phyloP scores from a whole-genome alignment of 2,888 invertebrate species.

The Neoaliturus tenellus region DNA sequence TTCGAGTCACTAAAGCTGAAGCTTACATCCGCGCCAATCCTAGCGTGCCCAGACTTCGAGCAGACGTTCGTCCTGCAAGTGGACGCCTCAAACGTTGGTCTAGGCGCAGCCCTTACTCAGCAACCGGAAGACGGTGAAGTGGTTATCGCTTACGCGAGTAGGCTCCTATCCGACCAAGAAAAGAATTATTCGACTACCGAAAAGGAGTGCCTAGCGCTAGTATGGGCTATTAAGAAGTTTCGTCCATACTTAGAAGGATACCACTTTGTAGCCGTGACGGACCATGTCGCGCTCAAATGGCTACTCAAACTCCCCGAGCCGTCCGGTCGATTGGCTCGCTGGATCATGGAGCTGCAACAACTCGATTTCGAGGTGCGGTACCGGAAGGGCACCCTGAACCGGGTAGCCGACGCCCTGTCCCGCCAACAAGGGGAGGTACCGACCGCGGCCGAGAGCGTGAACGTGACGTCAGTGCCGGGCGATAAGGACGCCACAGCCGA shows the following conservation, averaged over 20 bases:
- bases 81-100: too few relatives aligned
- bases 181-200: slow-evolving; percentile 65
- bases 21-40: too few relatives aligned
- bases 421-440: too few relatives aligned
- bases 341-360: slow-evolving; percentile 61
- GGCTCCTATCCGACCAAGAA: too few relatives aligned
- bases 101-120: too few relatives aligned
- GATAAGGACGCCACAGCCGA: neutral
- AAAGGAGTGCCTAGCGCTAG: slow-evolving; percentile 65
- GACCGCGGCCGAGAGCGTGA: too few relatives aligned
- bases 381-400: neutral
- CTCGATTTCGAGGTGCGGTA: slow-evolving; percentile 1
- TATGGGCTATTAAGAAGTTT: slow-evolving; percentile 64
- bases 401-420: slow-evolving; percentile 29
- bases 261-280: slow-evolving; percentile 43
- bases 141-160: too few relatives aligned
- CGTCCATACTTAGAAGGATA: slow-evolving; percentile 65
- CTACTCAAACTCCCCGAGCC: slow-evolving; percentile 60
- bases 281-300: slow-evolving; percentile 61
- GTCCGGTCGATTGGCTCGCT: slow-evolving; percentile 61
- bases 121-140: too few relatives aligned
- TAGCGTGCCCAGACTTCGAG: too few relatives aligned
- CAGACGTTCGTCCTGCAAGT: too few relatives aligned
- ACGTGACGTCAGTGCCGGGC: neutral
- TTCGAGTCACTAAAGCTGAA: too few relatives aligned